A percentile compares a stretch with the other conserved stretches of the same genome.
These are phyloP conservation scores for Oryzias celebensis DNA, from an alignment of 2,113 vertebrate species.

Conservation along the genomic window DNA sequence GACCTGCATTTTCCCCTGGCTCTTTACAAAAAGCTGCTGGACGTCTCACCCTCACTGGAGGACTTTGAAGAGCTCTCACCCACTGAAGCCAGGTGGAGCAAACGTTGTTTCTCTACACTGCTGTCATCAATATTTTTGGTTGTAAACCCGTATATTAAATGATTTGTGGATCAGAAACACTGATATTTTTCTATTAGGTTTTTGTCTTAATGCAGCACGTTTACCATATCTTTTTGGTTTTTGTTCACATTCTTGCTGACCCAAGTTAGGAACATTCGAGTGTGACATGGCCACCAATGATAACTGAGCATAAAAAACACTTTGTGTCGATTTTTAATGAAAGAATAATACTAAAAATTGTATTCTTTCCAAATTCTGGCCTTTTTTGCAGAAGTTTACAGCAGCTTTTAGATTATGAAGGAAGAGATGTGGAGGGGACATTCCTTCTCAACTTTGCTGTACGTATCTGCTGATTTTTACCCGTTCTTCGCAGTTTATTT, in stretches of 20 bases:
- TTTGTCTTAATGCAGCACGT: no score
- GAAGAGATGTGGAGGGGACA: slow-evolving; percentile 86
- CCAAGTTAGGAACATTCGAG: no score
- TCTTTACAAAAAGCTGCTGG: slow-evolving; percentile 94
- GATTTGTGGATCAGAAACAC: no score
- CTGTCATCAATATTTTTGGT: background rate
- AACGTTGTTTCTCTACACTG: background rate
- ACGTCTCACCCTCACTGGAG: slow-evolving; percentile 83
- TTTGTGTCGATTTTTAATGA: no score
- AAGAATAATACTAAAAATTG: no score
- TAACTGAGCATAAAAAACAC: background rate
- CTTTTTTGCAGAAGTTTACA: slow-evolving; percentile 86
- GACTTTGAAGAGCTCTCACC: slow-evolving; percentile 95
- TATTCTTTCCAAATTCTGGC: no score
- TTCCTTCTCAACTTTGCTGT: slow-evolving; percentile 97
- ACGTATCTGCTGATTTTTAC: slow-evolving; percentile 24
- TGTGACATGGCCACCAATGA: background rate
- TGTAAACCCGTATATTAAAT: no score
- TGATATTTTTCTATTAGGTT: no score
- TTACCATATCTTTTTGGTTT: no score
- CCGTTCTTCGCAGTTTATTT: background rate
- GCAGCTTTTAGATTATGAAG: slow-evolving; percentile 90
- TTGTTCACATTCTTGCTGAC: no score
- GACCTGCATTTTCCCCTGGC: slow-evolving; percentile 94
- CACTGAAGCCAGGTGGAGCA: slow-evolving; percentile 88